Conservation (phyloP, 2,797 vertebrate species). For the Aythya fuligula region DNA sequence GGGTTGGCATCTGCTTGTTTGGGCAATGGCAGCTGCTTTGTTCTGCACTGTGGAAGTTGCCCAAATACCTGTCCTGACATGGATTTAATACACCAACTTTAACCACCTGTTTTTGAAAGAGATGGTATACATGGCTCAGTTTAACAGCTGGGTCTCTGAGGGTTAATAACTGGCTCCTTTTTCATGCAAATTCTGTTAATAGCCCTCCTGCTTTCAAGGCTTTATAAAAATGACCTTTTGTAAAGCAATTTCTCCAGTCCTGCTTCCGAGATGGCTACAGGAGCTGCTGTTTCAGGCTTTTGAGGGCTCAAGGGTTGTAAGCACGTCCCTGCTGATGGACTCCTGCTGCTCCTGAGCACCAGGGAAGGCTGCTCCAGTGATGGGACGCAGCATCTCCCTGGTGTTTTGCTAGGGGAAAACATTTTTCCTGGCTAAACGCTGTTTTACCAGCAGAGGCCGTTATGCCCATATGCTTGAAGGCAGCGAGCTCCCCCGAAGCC, state of each 20-base stretch:
- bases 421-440: neutral
- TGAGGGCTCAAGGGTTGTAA: fast-evolving
- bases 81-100: neutral
- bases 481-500: neutral
- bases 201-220: neutral
- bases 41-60: neutral
- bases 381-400: fast-evolving
- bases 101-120: neutral
- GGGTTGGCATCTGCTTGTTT: neutral
- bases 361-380: neutral
- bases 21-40: fast-evolving
- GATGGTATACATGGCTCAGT: fast-evolving
- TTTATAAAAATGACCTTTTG: fast-evolving
- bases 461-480: conserved; percentile 36
- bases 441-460: conserved; percentile 73
- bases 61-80: fast-evolving
- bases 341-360: neutral
- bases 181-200: fast-evolving
- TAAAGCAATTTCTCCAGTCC: neutral
- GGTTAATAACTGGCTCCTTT: neutral
- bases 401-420: fast-evolving
- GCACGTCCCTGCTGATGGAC: fast-evolving
- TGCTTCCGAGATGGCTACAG: neutral
- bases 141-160: neutral
- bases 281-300: neutral